Conservation (phyloP, 2,797 vertebrate genomes). For the Eleutherodactylus coqui region DNA sequence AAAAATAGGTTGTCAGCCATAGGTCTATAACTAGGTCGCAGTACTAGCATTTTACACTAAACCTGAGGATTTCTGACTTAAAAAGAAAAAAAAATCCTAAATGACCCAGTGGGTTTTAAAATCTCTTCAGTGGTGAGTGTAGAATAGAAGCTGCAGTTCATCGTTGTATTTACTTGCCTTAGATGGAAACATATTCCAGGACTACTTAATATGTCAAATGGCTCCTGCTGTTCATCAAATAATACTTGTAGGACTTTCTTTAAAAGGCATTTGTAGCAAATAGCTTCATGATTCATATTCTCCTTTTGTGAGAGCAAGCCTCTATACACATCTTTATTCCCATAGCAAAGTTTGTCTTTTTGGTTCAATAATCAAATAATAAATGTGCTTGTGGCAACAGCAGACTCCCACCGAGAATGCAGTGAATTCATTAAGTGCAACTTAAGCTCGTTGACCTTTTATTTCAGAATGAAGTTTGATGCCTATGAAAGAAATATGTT, state of each 20-base stretch:
- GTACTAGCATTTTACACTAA: constrained; percentile 16
- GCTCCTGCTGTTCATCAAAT: constrained; percentile 35
- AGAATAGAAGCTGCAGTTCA: neutral
- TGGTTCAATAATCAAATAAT: constrained; percentile 47
- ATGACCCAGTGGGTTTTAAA: neutral
- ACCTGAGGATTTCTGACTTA: neutral
- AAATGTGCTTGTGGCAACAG: constrained; percentile 49
- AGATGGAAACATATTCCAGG: constrained; percentile 28
- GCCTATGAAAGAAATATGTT: constrained; percentile 55
- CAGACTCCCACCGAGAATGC: constrained; percentile 44
- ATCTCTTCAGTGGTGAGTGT: neutral
- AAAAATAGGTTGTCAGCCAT: no score
- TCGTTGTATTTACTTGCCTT: neutral
- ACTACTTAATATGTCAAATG: constrained; percentile 7
- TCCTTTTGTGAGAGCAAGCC: constrained; percentile 3
- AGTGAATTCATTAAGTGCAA: constrained; percentile 58
- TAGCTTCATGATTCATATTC: constrained; percentile 41
- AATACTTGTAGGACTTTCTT: constrained; percentile 14
- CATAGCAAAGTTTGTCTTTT: constrained; percentile 42
- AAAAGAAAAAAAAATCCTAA: neutral
- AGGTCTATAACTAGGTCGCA: no score
- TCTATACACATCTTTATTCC: constrained; percentile 33
- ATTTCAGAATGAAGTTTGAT: constrained; percentile 40
- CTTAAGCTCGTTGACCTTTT: constrained; percentile 58
- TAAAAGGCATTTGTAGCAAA: constrained; percentile 19